Evolutionary conservation across 1,140 invertebrate genomes (phyloP).

Genomic region (Ceratoteleas bidentatus): DNA sequence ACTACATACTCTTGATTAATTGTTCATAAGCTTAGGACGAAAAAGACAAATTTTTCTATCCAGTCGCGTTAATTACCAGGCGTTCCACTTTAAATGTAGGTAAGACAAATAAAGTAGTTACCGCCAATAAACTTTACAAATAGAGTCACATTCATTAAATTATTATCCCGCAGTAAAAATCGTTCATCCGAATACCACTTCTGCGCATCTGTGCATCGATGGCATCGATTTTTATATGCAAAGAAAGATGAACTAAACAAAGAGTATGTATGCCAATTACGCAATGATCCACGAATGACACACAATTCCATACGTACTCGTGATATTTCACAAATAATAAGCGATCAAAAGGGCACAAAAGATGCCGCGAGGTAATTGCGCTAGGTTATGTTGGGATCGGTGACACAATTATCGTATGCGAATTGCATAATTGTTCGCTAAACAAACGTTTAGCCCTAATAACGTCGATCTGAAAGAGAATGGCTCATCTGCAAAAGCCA

Average conservation of each 20-base stretch:
- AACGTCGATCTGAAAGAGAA: neutral
- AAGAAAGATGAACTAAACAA: no score
- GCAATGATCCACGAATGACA: neutral
- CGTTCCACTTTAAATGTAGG: no score
- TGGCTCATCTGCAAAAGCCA: neutral
- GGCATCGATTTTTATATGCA: no score
- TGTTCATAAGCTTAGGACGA: no score
- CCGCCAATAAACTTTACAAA: no score
- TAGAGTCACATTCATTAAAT: no score
- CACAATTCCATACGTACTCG: constrained; percentile 11
- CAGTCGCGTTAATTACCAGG: no score
- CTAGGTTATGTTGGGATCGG: neutral
- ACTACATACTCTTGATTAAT: neutral
- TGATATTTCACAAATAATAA: constrained; percentile 21
- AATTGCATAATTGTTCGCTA: constrained; percentile 6
- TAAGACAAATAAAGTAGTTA: no score
- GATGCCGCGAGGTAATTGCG: constrained; percentile 1
- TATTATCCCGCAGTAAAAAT: no score
- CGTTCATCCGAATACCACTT: no score
- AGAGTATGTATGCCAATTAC: neutral
- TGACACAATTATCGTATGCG: neutral
- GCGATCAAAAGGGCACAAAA: neutral
- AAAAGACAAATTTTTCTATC: no score
- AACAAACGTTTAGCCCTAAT: constrained; percentile 1
- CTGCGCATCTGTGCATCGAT: no score